Base-by-base conservation (phyloP, 2,888 invertebrate genomes). In the Pogonocherus hispidulus region DNA sequence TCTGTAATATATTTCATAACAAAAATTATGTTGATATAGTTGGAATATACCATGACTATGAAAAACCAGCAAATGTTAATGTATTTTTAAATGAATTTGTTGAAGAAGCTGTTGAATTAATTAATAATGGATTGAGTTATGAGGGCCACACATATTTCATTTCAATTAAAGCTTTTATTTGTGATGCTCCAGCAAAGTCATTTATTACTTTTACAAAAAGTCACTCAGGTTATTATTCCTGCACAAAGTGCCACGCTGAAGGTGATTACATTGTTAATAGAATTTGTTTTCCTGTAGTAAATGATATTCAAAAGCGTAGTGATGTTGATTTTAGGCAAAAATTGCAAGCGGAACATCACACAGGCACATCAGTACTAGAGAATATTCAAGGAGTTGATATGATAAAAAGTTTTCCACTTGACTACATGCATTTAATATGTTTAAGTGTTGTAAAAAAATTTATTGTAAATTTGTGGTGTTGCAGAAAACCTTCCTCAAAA, bases 401-500 rank as follows among this genome's bases (percentile, higher is more conserved):
- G 14, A n/a, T 78, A 14, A 55, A 63, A 55, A 63, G 70, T 52
- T 66, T 79, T 37, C 73, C 76, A 5, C 37, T 76, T 9, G 78
- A 79, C 55, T 70, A 69, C 23, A 73, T 73, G 73, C 71, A 71
- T 51, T 37, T 68, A 18, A 44, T 72, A 16, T 72, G 64, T 44
- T 49, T 72, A 37, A 70, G 70, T 14, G 67, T 70, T 16, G 51
- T 66, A 9, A 68, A 67, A 65, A 68, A 67, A 51, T 51, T 66
- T 20, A 18, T 70, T 37, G 44, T 54, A 14, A 49, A 49, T 49
- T 22, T 66, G 18, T 66, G 65, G 65, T 52, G 51, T 16, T 59
- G 52, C 19, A 52, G 55, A n/a, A 67, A 62, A 46, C 44, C 55
- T 46, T 27, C 60, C 32, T 41, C 32, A 22, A 66, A 60, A 47